Base-by-base conservation (phyloP, 2,113 vertebrate genomes). In the Gallinago paraguaiae region DNA sequence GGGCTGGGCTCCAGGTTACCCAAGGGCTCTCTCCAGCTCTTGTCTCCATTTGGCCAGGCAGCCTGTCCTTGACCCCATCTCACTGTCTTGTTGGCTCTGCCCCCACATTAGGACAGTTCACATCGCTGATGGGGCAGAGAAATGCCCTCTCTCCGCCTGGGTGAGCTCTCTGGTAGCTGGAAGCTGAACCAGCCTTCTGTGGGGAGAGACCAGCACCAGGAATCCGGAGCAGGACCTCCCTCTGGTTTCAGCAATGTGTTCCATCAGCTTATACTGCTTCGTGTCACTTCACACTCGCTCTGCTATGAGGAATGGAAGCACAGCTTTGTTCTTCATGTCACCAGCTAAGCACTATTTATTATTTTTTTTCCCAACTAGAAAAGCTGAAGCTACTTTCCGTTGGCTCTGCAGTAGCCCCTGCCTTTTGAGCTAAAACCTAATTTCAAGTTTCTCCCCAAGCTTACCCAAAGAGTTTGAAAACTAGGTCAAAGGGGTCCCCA, bases 81-180 rank as follows among this genome's bases (percentile, higher is more conserved):
- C 63, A 79, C 48, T 37, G 43, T 54, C 2, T 0, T 13, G 9
- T 17, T 25, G 54, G 9, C 57, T 90, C 78, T 68, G 56, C 45
- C n/a, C 33, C 65, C 37, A 15, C 0, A 0, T 60, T 50, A 16
- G 20, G 37, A 89, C 2, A 19, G 68, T 28, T 17, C 71, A 57
- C 0, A 0, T 63, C 2, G 2, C 28, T 89, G 17, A 50, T 6
- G 13, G 37, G 75, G 63, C 48, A 72, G 15, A 60, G 10, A 90
- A 80, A 78, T 6, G 10, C 7, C 76, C 24, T 75, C 23, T 43
- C n/a, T 60, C 17, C 33, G 39, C 45, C 80, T 50, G 35, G 15
- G 22, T 71, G 39, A 25, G 37, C 30, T 69, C 70, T 77, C 76
- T 60, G 27, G 27, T 23, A 61, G 72, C 31, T 59, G 74, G 10